Base-by-base conservation (phyloP, 2,113 vertebrate species). In the Lampris megalopsis region DNA sequence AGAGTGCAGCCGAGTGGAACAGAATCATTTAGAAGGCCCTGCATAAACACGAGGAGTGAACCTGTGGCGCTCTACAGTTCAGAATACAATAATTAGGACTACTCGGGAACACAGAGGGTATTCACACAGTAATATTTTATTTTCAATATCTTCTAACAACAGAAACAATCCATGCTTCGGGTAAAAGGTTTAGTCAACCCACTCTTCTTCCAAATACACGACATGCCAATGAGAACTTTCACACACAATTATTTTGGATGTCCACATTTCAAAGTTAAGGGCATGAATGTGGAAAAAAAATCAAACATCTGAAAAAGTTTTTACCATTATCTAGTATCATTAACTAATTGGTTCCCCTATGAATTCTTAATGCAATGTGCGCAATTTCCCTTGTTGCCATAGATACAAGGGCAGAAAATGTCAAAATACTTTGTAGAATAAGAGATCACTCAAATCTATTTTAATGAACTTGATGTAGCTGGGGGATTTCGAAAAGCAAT, bases 1-100 rank as follows among this genome's bases (percentile, higher is more conserved):
- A 93, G 92, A 85, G 92, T 86, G 89, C 89, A 94, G 91, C 84
- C 89, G 72, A 86, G 92, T 86, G 81, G 90, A 94, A 92, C 90
- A 64, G 75, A 90, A 92, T 91, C 89, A 87, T 93, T 92, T 89
- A 79, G 84, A 86, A 79, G 81, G 68, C 80, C 77, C 81, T 54
- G 87, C 86, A 77, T 85, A 84, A 92, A 92, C 90, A 92, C 72
- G 73, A 73, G 38, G 60, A 71, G 85, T 84, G 82, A 89, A 92
- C 90, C 88, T 90, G 91, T 90, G 90, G 90, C 89, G 68, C 81
- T 9, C 72, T 75, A 67, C 75, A 80, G 81, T 82, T 88, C 75
- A 86, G 63, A 83, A 82, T 75, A 59, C 83, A 83, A 88, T 87
- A 91, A 90, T 92, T 91, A 92, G 63, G 73, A 84, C 63, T 40